Evolutionary conservation across 2,113 vertebrate species (phyloP), one percentile per base, ranked within the genome.

Genomic region (Amblyopsis rosae): DNA sequence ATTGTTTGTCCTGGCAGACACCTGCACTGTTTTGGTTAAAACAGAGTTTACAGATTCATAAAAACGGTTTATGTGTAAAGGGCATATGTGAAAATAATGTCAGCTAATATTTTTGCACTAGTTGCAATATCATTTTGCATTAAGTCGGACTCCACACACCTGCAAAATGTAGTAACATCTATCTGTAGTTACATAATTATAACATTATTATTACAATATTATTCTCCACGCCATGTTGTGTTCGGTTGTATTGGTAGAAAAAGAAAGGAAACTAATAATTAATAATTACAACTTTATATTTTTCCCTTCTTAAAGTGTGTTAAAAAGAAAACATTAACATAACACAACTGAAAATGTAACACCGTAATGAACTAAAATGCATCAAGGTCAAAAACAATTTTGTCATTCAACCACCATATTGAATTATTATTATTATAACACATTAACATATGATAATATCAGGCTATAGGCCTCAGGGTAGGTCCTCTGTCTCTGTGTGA

Each of bases 231-330:
- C 67, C 32, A 64, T 73, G 67, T 67, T 64, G 77, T 80, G 70
- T 77, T 76, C 71, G 84, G 62, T 62, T 62, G 57, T 73, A 72
- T 61, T 73, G 65, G 66, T 71, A 74, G 72, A 67, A 75, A 82
- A 67, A 67, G 49, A 75, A 80, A 82, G 67, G 48, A 78, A 82
- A 80, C 59, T n/a, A n/a, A n/a, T n/a, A n/a, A n/a, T n/a, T n/a
- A 88, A 81, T 86, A 89, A 82, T 85, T 90, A 88, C 80, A 89
- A 81, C 77, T 82, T 86, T 10, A 62, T 78, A 63, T 81, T 60
- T 75, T 51, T 75, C 67, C 62, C 55, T 77, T 81, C 63, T 74
- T 53, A 78, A 79, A 83, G 73, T 77, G 81, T 80, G 53, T 72
- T 35, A 82, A 87, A 65, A 76, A 73, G 84, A 80, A 68, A 87